Conservation (phyloP, 2,113 vertebrate genomes). For the Hyperopisus bebe region DNA sequence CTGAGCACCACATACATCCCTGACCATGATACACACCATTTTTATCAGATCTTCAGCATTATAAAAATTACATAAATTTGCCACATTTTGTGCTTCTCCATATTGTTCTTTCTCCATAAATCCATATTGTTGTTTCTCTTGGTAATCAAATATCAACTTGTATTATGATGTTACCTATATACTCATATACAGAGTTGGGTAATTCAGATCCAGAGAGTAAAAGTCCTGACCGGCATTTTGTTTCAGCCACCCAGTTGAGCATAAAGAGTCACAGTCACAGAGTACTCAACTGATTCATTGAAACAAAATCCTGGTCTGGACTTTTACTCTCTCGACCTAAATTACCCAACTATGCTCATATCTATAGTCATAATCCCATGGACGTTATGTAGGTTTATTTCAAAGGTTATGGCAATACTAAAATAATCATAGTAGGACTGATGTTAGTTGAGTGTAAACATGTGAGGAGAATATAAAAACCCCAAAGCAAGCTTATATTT, state of each 20-base stretch:
- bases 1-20: neutral
- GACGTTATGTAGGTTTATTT: neutral
- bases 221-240: too few relatives aligned
- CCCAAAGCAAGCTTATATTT: neutral
- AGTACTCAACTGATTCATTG: too few relatives aligned
- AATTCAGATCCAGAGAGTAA: too few relatives aligned
- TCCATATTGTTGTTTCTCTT: neutral
- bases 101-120: neutral
- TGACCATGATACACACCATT: neutral
- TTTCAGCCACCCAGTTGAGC: too few relatives aligned
- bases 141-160: neutral
- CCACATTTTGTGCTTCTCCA: neutral
- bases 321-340: too few relatives aligned
- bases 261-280: too few relatives aligned
- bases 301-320: too few relatives aligned
- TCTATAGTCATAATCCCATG: neutral
- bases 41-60: neutral
- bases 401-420: neutral
- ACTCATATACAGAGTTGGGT: neutral
- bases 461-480: neutral
- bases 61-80: neutral
- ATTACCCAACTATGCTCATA: neutral
- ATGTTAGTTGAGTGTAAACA: neutral
- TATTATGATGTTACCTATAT: neutral
- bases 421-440: neutral